These are phyloP conservation scores for Arizona elegans DNA, from an alignment of 2,113 vertebrate species.

Conservation along the genomic window DNA sequence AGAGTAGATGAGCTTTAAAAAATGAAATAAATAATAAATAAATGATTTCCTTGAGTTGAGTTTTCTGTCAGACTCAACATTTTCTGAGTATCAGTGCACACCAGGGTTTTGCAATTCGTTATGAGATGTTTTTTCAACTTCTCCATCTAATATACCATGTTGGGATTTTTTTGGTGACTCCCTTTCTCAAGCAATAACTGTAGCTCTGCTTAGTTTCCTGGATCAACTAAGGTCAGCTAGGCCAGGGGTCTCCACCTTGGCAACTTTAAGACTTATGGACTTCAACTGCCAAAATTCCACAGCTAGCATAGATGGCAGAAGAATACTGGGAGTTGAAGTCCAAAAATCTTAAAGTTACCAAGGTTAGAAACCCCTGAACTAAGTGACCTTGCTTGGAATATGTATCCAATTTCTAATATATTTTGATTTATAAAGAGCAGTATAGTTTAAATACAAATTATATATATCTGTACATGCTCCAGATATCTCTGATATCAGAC, in stretches of 20 bases:
- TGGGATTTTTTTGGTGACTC: not conserved
- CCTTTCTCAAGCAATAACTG: not conserved
- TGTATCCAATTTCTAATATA: not conserved
- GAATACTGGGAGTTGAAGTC: not conserved
- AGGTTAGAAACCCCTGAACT: not conserved
- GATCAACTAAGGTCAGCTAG: not conserved
- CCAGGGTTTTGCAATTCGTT: not conserved
- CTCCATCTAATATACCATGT: not conserved
- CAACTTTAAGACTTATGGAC: not conserved
- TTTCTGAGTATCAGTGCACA: not conserved
- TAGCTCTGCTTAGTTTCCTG: not conserved
- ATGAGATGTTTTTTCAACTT: not conserved
- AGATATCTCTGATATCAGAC: not conserved
- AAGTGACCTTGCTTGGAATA: not conserved
- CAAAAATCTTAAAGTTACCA: not conserved
- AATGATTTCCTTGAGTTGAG: not conserved
- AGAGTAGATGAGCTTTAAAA: not conserved
- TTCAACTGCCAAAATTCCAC: not conserved
- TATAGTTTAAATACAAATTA: not conserved
- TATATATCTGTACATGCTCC: not conserved
- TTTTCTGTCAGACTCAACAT: not conserved
- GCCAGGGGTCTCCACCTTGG: not conserved
- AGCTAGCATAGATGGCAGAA: not conserved
- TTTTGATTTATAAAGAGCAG: not conserved
- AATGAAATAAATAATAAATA: not conserved